Evolutionary conservation across 2,888 invertebrate species (phyloP).

Genomic region (Pocota personata): DNA sequence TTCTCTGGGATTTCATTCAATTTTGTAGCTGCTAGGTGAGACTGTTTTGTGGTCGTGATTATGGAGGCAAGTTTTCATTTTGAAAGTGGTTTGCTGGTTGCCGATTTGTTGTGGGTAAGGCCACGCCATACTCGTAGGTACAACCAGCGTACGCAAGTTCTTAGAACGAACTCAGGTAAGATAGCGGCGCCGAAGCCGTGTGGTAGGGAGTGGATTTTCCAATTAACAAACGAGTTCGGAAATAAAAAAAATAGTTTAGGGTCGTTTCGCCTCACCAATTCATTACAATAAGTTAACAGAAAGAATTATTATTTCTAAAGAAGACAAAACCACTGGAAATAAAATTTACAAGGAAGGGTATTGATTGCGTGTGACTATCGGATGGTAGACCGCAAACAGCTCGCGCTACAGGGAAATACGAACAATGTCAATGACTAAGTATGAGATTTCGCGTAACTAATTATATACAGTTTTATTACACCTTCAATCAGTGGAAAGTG

Average conservation of each 20-base stretch:
- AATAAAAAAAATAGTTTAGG: slow-evolving; percentile 62
- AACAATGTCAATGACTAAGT: slow-evolving; percentile 24
- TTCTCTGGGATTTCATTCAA: slow-evolving; percentile 44
- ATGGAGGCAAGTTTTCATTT: slow-evolving; percentile 66
- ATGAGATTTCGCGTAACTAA: neutral
- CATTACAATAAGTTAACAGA: slow-evolving; percentile 18
- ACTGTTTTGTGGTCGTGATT: slow-evolving; percentile 42
- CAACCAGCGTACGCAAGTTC: slow-evolving; percentile 18
- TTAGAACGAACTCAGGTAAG: slow-evolving; percentile 40
- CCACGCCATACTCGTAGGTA: slow-evolving; percentile 3
- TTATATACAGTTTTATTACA: neutral
- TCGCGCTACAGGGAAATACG: neutral
- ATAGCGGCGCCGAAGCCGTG: neutral
- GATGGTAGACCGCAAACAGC: slow-evolving; percentile 8
- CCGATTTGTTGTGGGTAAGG: slow-evolving; percentile 55
- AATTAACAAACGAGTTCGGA: slow-evolving; percentile 47
- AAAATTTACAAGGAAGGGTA: neutral
- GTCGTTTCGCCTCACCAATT: slow-evolving; percentile 59
- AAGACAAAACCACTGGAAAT: neutral
- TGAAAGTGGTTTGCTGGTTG: slow-evolving; percentile 67
- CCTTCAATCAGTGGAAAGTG: neutral
- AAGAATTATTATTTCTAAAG: neutral
- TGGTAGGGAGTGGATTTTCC: slow-evolving; percentile 43
- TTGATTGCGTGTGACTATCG: slow-evolving; percentile 8
- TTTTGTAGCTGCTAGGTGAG: slow-evolving; percentile 37